These are phyloP conservation scores for Halichoeres trimaculatus DNA, from an alignment of 2,113 vertebrate genomes.

Conservation along the genomic window DNA sequence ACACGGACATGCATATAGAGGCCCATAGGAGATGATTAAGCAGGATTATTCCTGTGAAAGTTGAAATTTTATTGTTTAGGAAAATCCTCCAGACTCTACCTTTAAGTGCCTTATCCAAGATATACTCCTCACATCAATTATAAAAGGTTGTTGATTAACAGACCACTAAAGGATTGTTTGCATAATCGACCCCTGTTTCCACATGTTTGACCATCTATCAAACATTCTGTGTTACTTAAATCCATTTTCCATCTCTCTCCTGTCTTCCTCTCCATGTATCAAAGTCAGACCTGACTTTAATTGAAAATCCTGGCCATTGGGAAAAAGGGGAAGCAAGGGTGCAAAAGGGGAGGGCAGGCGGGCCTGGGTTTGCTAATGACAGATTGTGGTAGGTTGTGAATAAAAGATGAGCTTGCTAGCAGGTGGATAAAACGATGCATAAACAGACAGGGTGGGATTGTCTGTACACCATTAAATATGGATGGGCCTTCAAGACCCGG, in stretches of 20 bases:
- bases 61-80: too few species aligned
- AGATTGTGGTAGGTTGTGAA: constrained; percentile 65
- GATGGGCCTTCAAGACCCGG: constrained; percentile 56
- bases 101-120: too few species aligned
- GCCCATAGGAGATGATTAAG: too few species aligned
- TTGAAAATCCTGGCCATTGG: constrained; percentile 17
- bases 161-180: neutral
- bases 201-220: neutral
- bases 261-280: neutral
- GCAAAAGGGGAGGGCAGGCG: constrained; percentile 54
- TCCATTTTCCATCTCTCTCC: neutral
- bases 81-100: too few species aligned
- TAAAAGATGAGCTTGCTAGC: constrained; percentile 70
- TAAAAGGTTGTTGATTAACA: too few species aligned
- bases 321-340: constrained; percentile 14
- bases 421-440: constrained; percentile 68
- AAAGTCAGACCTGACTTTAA: constrained; percentile 33
- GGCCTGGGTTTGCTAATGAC: constrained; percentile 60
- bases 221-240: constrained; percentile 2
- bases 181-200: neutral
- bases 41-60: too few species aligned
- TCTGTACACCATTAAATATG: constrained; percentile 74
- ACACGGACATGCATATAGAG: too few species aligned
- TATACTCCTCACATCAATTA: too few species aligned
- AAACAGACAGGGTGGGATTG: constrained; percentile 63